A percentile compares a stretch with the other conserved stretches of the same genome.
These are phyloP conservation scores for Hymenochirus boettgeri DNA, from an alignment of 2,113 vertebrate genomes.

Conservation along the genomic window DNA sequence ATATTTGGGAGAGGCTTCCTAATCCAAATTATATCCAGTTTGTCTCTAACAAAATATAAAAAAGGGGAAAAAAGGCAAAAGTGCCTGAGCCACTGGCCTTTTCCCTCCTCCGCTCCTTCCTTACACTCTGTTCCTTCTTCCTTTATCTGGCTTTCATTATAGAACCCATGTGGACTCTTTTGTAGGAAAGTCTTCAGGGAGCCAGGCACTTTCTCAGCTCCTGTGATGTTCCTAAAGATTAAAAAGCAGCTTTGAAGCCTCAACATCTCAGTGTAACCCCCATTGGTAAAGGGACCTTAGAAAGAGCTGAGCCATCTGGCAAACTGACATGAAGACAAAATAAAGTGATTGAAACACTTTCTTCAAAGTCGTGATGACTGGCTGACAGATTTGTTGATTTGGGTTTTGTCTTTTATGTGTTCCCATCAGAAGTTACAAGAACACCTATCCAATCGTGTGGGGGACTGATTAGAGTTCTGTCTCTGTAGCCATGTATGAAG, in stretches of 20 bases:
- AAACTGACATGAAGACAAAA: constrained; percentile 84
- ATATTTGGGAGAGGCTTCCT: no score
- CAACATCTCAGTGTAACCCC: constrained; percentile 76
- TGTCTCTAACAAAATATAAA: no score
- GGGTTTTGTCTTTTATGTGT: constrained; percentile 88
- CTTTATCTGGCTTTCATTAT: constrained; percentile 99
- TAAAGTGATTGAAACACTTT: constrained; percentile 89
- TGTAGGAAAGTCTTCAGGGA: constrained; percentile 85
- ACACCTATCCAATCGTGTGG: constrained; percentile 85
- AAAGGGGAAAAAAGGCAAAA: no score
- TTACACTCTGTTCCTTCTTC: constrained; percentile 80
- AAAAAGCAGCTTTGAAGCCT: constrained; percentile 96
- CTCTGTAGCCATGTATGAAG: constrained; percentile 56
- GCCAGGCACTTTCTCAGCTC: constrained; percentile 92
- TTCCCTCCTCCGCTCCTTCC: constrained; percentile 67
- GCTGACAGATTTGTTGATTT: constrained; percentile 85
- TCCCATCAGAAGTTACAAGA: constrained; percentile 78
- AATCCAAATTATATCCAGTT: no score
- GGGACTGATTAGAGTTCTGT: constrained; percentile 63
- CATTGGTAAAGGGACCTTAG: constrained; percentile 85
- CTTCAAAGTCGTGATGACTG: constrained; percentile 78
- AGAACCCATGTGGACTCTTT: constrained; percentile 82
- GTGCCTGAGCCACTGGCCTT: constrained; percentile 37
- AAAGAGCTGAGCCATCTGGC: constrained; percentile 92
- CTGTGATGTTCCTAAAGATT: constrained; percentile 98